Evolutionary conservation across 2,113 vertebrate genomes (phyloP).

Genomic region (Lophius piscatorius): DNA sequence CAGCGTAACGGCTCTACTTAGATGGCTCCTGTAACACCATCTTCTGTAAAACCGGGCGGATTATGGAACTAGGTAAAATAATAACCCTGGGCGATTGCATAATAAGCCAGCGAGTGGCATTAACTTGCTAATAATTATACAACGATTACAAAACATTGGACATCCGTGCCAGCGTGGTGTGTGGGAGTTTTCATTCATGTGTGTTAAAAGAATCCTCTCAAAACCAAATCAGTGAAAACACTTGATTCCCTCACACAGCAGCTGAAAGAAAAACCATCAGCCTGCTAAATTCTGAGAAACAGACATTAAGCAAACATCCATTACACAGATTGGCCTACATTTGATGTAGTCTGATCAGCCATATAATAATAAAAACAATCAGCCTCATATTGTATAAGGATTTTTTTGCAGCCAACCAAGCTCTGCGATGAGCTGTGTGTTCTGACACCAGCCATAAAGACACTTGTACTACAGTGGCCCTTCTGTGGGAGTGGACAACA

Average conservation of each 20-base stretch:
- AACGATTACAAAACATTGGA: conserved; percentile 7
- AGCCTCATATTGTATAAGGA: too few species aligned
- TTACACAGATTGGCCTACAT: too few species aligned
- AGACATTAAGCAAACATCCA: too few species aligned
- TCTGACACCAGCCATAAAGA: too few species aligned
- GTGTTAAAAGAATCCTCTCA: not conserved
- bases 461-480: too few species aligned
- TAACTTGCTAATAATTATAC: conserved; percentile 17
- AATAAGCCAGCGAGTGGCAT: conserved; percentile 1
- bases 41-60: conserved; percentile 5
- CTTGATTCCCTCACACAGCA: conserved; percentile 5
- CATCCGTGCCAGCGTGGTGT: conserved; percentile 18
- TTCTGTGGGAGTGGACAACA: too few species aligned
- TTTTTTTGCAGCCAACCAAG: too few species aligned
- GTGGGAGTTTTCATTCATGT: conserved; percentile 26
- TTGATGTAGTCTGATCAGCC: too few species aligned
- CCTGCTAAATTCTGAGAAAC: too few species aligned
- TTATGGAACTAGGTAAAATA: conserved; percentile 13
- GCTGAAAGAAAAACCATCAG: not conserved
- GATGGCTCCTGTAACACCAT: not conserved
- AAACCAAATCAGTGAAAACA: not conserved
- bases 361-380: too few species aligned
- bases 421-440: too few species aligned
- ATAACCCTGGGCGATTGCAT: conserved; percentile 2
- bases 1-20: conserved; percentile 5